Base-by-base conservation (phyloP, 2,797 vertebrate species). In the Decapterus maruadsi region DNA sequence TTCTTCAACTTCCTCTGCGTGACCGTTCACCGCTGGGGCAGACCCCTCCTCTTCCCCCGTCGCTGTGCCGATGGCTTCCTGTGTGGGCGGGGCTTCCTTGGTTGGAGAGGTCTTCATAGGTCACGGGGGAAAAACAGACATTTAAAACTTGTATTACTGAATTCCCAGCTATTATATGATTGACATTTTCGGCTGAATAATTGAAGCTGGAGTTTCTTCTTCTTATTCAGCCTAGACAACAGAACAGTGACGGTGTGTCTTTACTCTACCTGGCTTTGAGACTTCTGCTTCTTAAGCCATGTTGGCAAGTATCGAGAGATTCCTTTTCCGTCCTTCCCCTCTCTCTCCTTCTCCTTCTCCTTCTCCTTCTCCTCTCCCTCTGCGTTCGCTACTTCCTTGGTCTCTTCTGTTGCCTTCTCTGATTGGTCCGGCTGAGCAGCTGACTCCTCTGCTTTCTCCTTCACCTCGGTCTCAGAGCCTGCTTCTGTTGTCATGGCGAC, bases 211-310 rank as follows among this genome's bases (percentile, higher is more conserved):
- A 8, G 40, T 62, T 68, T 38, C 2, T 8, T 17, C 19, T 62
- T 68, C 29, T 1, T 8, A 20, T 20, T 63, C 4, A 22, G 14
- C 14, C 19, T 22, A 58, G 40, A 51, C 4, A 38, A 38, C 22
- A 43, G 16, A 67, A 43, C 31, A 34, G 6, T 1, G 29, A 26
- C 26, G 29, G n/a, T 26, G 12, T 56, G 26, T 12, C 16, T 14
- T 17, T 13, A 11, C 22, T 38, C 92, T 72, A 95, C 91, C 89
- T 97, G 95, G 78, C 92, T 97, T 81, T 96, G 96, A 16, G 98
- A 98, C 84, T 96, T 99, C 71, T 98, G 98, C 80, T 97, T 98
- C 93, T 98, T 99, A 92, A 97, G 96, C 98, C 98, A 99, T 57
- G 97, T 96, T 5, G 98, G 98, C 69, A 99, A 93, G 82, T 99